Base-by-base conservation (phyloP, 2,797 vertebrate species). In the Florisuga fusca region DNA sequence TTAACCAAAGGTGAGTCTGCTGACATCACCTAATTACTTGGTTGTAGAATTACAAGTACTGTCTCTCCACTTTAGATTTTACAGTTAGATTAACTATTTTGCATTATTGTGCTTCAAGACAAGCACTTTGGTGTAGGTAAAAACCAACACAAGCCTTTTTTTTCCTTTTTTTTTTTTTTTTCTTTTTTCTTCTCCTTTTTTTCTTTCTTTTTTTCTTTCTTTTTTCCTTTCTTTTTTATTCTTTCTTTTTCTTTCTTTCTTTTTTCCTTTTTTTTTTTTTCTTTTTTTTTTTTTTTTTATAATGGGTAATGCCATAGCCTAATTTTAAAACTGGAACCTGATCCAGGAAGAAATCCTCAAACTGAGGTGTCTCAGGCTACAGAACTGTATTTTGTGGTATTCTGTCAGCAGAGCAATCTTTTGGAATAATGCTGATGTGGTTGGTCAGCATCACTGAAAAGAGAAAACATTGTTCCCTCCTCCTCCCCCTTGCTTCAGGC, bases 81-180 rank as follows among this genome's bases (percentile, higher is more conserved):
- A 93, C 91, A 94, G 95, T 96, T 95, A 96, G 93, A 95, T 96
- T 96, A 95, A 17, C 85, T 87, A 88, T 91, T 86, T 63, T 33
- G 21, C 82, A 29, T 61, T 71, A 61, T 69, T 64, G 61, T 85
- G 78, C 87, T 80, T 22, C 61, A 85, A 58, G 71, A 90, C 5
- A 1, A 82, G 75, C 6, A 3, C 45, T 80, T 67, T 16, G 29
- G 46, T 76, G 19, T 22, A 84, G 53, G 72, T 27, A 64, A 83
- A 93, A 89, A 51, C 51, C 82, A 84, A 73, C 18, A 9, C 21
- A 29, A 72, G 36, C 14, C 51, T 8, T 55, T 73, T 36, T 48
- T 34, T 79, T 63, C 76, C 63, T n/a, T n/a, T n/a, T n/a, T n/a
- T n/a, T n/a, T n/a, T n/a, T n/a, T n/a, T n/a, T 41, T 12, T 19